These are phyloP conservation scores for Teleogryllus occipitalis DNA, from an alignment of 1,140 invertebrate genomes.

Conservation along the genomic window DNA sequence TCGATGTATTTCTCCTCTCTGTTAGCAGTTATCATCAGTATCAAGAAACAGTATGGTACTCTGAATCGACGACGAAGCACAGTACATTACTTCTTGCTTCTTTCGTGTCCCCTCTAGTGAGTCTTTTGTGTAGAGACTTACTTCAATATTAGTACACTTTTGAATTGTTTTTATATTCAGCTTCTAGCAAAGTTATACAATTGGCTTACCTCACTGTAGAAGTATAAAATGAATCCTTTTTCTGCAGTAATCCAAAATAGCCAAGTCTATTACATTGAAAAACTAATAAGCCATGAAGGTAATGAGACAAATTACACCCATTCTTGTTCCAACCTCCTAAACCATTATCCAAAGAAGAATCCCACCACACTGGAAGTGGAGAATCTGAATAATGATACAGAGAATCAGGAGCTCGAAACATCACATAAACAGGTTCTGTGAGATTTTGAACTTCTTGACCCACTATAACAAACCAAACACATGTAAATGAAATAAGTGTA, in stretches of 20 bases:
- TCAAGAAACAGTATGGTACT: too few species aligned
- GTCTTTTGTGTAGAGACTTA: too few species aligned
- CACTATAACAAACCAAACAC: conserved; percentile 34
- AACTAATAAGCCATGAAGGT: conserved; percentile 56
- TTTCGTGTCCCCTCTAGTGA: too few species aligned
- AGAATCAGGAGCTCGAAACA: conserved; percentile 45
- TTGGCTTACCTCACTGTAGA: too few species aligned
- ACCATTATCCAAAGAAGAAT: conserved; percentile 46
- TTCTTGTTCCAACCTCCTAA: conserved; percentile 58
- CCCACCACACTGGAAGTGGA: conserved; percentile 59
- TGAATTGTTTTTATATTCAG: too few species aligned
- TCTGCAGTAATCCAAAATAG: conserved; percentile 61
- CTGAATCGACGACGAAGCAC: too few species aligned
- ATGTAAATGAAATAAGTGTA: neutral
- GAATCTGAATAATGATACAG: conserved; percentile 40
- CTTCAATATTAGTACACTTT: too few species aligned
- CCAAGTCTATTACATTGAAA: conserved; percentile 71
- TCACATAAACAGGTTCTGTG: conserved; percentile 56
- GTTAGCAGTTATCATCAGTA: too few species aligned
- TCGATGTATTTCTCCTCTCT: too few species aligned
- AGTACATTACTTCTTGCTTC: too few species aligned
- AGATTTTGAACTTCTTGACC: conserved; percentile 46
- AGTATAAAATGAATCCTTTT: conserved; percentile 16
- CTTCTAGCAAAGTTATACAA: too few species aligned
- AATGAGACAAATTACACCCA: conserved; percentile 54